These are phyloP conservation scores for Chionomys nivalis DNA, from an alignment of 2,113 vertebrate species.

Conservation along the genomic window DNA sequence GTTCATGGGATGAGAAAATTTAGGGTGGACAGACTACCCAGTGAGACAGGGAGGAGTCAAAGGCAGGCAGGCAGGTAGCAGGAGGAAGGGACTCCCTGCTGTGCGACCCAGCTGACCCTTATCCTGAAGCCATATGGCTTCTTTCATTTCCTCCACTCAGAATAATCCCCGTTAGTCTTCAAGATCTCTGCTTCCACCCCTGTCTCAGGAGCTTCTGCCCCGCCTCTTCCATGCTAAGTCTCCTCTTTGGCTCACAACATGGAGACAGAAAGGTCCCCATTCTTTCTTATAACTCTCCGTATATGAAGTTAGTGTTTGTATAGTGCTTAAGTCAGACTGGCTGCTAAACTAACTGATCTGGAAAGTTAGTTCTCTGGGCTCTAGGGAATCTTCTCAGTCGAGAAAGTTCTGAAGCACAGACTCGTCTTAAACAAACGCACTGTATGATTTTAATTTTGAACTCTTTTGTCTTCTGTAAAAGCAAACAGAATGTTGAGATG, in stretches of 20 bases:
- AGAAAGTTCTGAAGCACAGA: neutral
- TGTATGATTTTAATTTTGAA: slow-evolving; percentile 12
- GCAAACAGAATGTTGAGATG: neutral
- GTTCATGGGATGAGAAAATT: neutral
- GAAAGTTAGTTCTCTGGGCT: neutral
- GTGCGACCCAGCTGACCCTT: neutral
- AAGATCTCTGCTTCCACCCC: fast-evolving
- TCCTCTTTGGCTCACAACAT: neutral
- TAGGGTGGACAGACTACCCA: neutral
- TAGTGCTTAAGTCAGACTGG: neutral
- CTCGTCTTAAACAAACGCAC: neutral
- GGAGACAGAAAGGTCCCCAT: neutral
- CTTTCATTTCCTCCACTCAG: neutral
- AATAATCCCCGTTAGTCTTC: neutral
- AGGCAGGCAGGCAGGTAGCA: neutral
- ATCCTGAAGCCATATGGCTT: neutral
- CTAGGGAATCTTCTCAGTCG: neutral
- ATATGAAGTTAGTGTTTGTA: neutral
- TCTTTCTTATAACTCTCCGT: neutral
- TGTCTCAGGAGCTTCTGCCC: neutral
- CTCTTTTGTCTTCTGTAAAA: neutral
- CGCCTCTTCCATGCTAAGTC: neutral
- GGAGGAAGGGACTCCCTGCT: neutral
- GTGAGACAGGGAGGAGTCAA: neutral
- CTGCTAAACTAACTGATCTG: neutral